Base-by-base conservation (phyloP, 2,113 vertebrate genomes). In the Tamias sibiricus region DNA sequence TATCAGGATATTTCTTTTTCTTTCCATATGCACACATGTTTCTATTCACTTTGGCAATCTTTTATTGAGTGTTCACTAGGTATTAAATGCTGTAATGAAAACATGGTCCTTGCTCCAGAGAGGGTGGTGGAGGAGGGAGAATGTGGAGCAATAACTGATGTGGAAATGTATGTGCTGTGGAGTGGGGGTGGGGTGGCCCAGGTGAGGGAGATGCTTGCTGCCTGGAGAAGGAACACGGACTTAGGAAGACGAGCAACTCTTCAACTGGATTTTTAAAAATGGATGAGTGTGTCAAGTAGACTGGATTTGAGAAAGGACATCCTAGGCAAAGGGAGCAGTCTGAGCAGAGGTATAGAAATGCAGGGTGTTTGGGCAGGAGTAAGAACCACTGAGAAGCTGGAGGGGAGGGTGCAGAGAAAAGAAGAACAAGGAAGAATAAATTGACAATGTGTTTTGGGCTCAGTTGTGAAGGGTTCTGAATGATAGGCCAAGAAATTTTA, bases 41-140 rank as follows among this genome's bases (percentile, higher is more conserved):
- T 96, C 59, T 83, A 37, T 69, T 94, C 79, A 90, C 30, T 91
- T 87, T 64, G 91, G 62, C 57, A 42, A 94, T 35, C 35, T 64
- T 76, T 74, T 59, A 47, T 14, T 79, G 76, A 42, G 32, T 77
- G 28, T 59, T 74, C 16, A 37, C 81, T 62, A 28, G 20, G 42
- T 76, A 68, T 84, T 37, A 68, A 44, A 72, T 35, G 47, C 57
- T 68, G 44, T 37, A 54, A 69, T 84, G 42, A 88, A 94, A 92
- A 54, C 11, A 20, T 19, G 20, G 24, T 40, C 37, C 52, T 95
- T 37, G 57, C 17, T 90, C 52, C 71, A 88, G 59, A 81, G 35
- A 86, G 24, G 30, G 54, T 12, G 69, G 76, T 71, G 47, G 8
- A 1, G 26, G 22, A 35, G 64, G 37, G 42, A 79, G n/a, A 66